Conservation (phyloP, 2,797 vertebrate genomes). For the Sitta carolinensis region DNA sequence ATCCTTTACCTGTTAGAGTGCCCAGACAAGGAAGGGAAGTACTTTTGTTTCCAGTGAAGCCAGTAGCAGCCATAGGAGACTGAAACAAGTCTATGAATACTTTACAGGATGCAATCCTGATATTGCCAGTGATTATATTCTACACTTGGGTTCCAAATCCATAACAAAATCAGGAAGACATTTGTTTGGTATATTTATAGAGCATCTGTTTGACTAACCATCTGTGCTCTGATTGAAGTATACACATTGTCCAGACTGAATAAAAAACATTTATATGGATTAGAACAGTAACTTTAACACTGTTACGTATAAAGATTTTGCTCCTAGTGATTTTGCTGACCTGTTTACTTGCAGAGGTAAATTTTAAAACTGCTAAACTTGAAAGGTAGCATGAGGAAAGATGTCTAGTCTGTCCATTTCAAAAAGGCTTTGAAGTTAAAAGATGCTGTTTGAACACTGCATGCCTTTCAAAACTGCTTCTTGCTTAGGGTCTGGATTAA, state of each 20-base stretch:
- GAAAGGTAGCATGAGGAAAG: background rate
- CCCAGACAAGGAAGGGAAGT: background rate
- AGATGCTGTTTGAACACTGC: background rate
- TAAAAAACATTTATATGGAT: slow-evolving; percentile 1
- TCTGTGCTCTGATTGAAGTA: slow-evolving; percentile 60
- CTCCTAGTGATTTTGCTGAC: background rate
- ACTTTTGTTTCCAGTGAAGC: background rate
- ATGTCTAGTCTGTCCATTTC: background rate
- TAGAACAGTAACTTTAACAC: slow-evolving; percentile 3
- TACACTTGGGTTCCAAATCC: slow-evolving; percentile 25
- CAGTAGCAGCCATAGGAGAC: background rate
- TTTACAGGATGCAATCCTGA: background rate
- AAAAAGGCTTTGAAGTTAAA: slow-evolving; percentile 33
- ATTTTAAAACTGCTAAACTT: slow-evolving; percentile 7
- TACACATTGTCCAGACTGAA: slow-evolving; percentile 34
- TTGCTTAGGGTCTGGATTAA: background rate
- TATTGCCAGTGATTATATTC: slow-evolving; percentile 26
- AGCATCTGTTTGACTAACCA: slow-evolving; percentile 59
- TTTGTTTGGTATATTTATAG: slow-evolving; percentile 72
- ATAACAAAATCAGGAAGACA: slow-evolving; percentile 54
- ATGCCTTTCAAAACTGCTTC: background rate
- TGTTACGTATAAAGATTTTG: background rate
- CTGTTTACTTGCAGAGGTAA: slow-evolving; percentile 7
- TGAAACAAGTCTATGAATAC: background rate
- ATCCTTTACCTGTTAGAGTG: background rate